Evolutionary conservation across 1,140 invertebrate species (phyloP).

Genomic region (Vollenhovia emeryi): DNA sequence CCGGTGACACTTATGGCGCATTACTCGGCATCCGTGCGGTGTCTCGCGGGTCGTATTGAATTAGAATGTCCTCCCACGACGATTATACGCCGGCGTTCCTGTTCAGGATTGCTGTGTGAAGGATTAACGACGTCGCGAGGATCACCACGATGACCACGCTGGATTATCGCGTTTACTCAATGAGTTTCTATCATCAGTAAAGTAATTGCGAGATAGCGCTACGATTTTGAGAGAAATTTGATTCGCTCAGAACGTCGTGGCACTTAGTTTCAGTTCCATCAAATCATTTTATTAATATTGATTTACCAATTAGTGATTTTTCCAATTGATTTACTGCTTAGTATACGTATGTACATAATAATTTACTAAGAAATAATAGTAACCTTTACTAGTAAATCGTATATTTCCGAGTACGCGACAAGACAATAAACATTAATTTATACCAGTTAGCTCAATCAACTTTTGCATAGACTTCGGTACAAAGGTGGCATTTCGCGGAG

Average conservation of each 20-base stretch:
- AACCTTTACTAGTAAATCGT: not conserved
- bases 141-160: not conserved
- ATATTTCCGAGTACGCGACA: not conserved
- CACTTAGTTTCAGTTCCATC: too few relatives aligned
- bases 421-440: not conserved
- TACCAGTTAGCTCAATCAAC: not conserved
- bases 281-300: not conserved
- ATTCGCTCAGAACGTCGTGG: not conserved
- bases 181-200: not conserved
- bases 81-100: constrained; percentile 52
- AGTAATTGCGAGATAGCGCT: not conserved
- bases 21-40: constrained; percentile 61
- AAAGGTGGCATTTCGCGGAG: not conserved
- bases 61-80: constrained; percentile 65
- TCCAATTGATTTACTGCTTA: not conserved
- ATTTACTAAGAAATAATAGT: not conserved
- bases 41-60: constrained; percentile 52
- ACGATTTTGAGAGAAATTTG: not conserved
- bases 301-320: not conserved
- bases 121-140: not conserved
- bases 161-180: constrained; percentile 18
- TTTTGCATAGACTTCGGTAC: not conserved
- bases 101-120: not conserved
- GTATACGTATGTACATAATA: too few relatives aligned
- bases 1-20: constrained; percentile 69